phyloP scores from a whole-genome alignment of 2,888 invertebrate species.

The Conomelus anceps region DNA sequence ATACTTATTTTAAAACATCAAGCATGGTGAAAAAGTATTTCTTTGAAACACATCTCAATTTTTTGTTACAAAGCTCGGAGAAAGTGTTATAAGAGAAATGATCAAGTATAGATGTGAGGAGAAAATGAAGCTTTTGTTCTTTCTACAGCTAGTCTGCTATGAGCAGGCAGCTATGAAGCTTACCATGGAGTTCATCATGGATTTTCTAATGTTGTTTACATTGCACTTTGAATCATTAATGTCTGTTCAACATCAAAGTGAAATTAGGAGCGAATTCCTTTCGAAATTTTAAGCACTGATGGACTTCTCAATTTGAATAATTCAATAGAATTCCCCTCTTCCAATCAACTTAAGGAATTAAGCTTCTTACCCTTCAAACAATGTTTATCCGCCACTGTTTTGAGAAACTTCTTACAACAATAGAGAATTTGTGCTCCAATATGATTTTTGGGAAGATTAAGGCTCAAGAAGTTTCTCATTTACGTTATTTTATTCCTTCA shows the following conservation, averaged over 20 bases:
- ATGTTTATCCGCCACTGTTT: background rate
- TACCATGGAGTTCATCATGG: background rate
- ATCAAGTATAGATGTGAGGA: background rate
- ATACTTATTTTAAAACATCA: no score
- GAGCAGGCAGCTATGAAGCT: background rate
- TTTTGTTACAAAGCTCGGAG: background rate
- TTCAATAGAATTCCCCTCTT: background rate
- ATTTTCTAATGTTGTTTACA: background rate
- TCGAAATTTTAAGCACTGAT: background rate
- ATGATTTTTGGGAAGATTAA: background rate
- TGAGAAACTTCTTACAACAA: background rate
- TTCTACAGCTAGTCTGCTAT: no score
- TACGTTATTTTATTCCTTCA: no score
- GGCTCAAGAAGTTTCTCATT: background rate
- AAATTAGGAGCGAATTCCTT: background rate
- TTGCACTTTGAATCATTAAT: background rate
- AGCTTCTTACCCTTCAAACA: background rate
- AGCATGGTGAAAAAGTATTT: background rate
- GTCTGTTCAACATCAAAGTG: background rate
- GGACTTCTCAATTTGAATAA: background rate
- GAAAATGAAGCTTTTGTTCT: background rate
- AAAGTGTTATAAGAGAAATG: background rate
- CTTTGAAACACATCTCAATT: background rate
- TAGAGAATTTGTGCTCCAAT: background rate
- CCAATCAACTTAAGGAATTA: background rate